phyloP scores from a whole-genome alignment of 2,797 vertebrate genomes.

The Acomys russatus region DNA sequence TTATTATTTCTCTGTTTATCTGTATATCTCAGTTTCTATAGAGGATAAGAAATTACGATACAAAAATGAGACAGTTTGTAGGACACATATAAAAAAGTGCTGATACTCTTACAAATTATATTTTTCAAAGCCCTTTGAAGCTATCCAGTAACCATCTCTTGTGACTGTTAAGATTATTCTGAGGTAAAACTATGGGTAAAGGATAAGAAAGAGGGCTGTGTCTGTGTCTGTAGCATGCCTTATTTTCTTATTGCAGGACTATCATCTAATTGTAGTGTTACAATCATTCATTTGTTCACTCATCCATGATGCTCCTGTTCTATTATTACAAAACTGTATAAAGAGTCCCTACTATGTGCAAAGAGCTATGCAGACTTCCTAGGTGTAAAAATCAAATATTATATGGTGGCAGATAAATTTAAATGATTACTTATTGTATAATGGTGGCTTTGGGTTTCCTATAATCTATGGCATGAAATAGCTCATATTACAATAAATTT shows the following conservation, averaged over 20 bases:
- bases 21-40: not conserved
- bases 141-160: not conserved
- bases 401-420: not conserved
- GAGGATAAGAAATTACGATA: not conserved
- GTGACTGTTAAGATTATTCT: not conserved
- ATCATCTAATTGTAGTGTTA: not conserved
- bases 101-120: slow-evolving; percentile 7
- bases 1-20: slow-evolving; percentile 38
- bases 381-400: not conserved
- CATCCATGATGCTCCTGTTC: slow-evolving; percentile 35
- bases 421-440: slow-evolving; percentile 4
- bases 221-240: not conserved
- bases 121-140: slow-evolving; percentile 19
- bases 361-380: not conserved
- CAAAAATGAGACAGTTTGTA: not conserved
- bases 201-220: not conserved
- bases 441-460: slow-evolving; percentile 15
- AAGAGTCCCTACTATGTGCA: not conserved
- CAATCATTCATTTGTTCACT: slow-evolving; percentile 13
- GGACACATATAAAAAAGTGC: not conserved
- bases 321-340: slow-evolving; percentile 19
- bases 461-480: slow-evolving; percentile 1
- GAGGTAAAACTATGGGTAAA: slow-evolving; percentile 13
- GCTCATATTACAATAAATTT: slow-evolving; percentile 13
- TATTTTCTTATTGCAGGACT: not conserved